Conservation (phyloP, 2,113 vertebrate genomes). For the Etia nguti region DNA sequence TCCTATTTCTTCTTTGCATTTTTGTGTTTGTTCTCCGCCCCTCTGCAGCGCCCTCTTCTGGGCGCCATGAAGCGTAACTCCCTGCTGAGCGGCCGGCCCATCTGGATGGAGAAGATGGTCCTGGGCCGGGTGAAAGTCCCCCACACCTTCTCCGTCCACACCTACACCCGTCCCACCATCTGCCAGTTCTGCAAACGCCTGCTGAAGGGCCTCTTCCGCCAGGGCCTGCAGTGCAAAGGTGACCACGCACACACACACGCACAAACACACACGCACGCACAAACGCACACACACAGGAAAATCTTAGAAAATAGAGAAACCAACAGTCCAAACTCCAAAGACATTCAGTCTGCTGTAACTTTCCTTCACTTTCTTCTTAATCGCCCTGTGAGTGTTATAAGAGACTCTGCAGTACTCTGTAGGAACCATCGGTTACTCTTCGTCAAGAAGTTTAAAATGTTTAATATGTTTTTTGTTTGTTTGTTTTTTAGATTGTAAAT, state of each 20-base stretch:
- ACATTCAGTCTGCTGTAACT: not conserved
- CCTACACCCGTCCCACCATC: conserved; percentile 90
- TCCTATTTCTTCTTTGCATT: not conserved
- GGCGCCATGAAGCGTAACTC: conserved; percentile 84
- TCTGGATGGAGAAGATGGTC: conserved; percentile 98
- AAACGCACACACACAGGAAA: not conserved
- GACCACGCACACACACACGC: not conserved
- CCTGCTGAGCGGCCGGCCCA: conserved; percentile 88
- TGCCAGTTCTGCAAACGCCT: conserved; percentile 93
- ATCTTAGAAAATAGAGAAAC: not conserved
- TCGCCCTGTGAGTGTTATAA: not conserved
- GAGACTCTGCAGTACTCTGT: not conserved
- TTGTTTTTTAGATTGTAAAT: conserved; percentile 84
- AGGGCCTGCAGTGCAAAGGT: conserved; percentile 98
- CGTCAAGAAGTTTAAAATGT: not conserved
- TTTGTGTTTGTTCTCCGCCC: too few species aligned
- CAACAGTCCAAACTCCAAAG: not conserved
- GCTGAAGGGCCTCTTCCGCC: conserved; percentile 92
- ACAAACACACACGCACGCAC: not conserved
- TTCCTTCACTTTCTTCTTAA: not conserved
- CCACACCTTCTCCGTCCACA: conserved; percentile 94
- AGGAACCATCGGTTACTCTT: not conserved
- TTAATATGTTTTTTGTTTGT: not conserved
- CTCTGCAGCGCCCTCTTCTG: conserved; percentile 76
- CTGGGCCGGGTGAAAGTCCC: conserved; percentile 93